Evolutionary conservation across 2,113 vertebrate genomes (phyloP).

Genomic region (Climacteris rufus): DNA sequence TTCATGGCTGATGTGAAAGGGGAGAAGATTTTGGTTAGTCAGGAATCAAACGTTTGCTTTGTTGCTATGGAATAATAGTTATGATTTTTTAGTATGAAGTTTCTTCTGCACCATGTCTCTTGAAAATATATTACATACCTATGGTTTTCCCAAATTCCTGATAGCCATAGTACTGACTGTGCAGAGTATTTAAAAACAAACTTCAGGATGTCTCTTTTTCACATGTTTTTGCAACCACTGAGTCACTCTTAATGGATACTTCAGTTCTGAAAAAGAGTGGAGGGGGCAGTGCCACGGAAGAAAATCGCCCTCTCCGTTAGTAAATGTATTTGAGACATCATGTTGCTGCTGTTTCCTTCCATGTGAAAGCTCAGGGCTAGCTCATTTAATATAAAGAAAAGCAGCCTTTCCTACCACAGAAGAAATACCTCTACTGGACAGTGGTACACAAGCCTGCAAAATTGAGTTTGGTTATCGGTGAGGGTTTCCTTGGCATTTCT

Average conservation of each 20-base stretch:
- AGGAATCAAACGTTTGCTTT: neutral
- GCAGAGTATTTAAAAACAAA: constrained; percentile 6
- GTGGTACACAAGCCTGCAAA: neutral
- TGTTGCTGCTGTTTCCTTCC: neutral
- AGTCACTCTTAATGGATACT: constrained; percentile 1
- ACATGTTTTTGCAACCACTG: neutral
- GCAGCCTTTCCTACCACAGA: neutral
- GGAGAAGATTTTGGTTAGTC: neutral
- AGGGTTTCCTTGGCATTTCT: neutral
- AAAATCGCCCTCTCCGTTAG: constrained; percentile 7
- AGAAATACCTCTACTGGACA: neutral
- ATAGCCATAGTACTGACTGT: neutral
- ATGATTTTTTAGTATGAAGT: neutral
- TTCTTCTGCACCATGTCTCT: neutral
- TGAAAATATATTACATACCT: neutral
- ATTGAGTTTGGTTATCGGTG: neutral
- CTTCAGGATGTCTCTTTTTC: neutral
- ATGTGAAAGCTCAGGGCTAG: neutral
- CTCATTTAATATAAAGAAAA: neutral
- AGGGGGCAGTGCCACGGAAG: neutral
- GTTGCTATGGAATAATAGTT: neutral
- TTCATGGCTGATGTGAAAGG: neutral
- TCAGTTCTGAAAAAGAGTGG: neutral
- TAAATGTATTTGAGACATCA: neutral
- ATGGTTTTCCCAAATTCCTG: constrained; percentile 10